Evolutionary conservation across 2,888 invertebrate genomes (phyloP), one percentile per base, ranked within the genome.

Genomic region (Drosophila stalkeri): DNA sequence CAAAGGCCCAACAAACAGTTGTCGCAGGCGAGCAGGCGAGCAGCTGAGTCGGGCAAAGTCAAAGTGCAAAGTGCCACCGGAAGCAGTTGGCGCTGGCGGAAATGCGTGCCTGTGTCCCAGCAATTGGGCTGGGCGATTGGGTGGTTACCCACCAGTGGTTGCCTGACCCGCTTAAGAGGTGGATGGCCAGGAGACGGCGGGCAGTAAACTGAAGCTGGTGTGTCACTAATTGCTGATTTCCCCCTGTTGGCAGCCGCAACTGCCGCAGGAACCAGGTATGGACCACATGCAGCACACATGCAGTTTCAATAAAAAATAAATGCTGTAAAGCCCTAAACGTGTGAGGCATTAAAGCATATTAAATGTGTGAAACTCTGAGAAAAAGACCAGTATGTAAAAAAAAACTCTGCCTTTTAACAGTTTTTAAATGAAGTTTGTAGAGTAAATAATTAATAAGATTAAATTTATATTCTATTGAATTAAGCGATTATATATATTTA

Each of bases 151-250:
- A 16, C n/a, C n/a, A 56, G 41, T 47, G 57, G 64, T 18, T 72
- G 71, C 64, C 49, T 59, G 33, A 52, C 51, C 70, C 66, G 66
- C 41, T 56, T 39, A 33, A 33, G n/a, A 16, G 20, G 2, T 9
- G 9, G n/a, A 0, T 2, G 31, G 20, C 12, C 18, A 27, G 31
- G 27, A 31, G 46, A 8, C 7, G 6, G 27, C 1, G 55, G 11
- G 55, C 27, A 11, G 54, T 23, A 9, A 23, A 55, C 66, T 61
- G 70, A 16, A 23, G 55, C 66, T 63, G 70, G 64, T 76, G 75
- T 86, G 86, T 73, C 86, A 69, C 90, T 86, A 86, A 90, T 86
- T 86, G 89, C 83, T 88, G 88, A 90, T 86, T 90, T 86, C 90
- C 85, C 72, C 61, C 69, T 63, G 66, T 59, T 62, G 75, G 61